Evolutionary conservation across 2,888 invertebrate genomes (phyloP).

Genomic region (Stratiomys singularior): DNA sequence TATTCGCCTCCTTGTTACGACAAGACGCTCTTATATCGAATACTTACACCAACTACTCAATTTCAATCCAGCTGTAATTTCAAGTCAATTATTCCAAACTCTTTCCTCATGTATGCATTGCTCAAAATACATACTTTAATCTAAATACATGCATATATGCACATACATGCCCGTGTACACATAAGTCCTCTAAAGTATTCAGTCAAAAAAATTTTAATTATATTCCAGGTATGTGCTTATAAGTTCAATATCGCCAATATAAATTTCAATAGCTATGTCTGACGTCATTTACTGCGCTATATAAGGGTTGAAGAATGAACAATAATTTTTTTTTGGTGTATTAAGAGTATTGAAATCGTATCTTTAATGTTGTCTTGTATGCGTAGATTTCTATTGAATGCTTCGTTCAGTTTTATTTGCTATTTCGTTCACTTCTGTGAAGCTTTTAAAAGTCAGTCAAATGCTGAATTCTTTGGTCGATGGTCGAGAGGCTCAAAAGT

Average conservation of each 20-base stretch:
- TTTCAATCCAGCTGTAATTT: background rate
- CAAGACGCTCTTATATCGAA: background rate
- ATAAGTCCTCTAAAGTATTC: background rate
- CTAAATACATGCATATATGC: background rate
- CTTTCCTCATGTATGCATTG: background rate
- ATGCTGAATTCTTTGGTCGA: too few relatives aligned
- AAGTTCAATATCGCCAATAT: background rate
- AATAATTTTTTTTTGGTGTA: background rate
- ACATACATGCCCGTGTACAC: background rate
- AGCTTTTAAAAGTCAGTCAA: too few relatives aligned
- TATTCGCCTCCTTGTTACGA: background rate
- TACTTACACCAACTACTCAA: constrained; percentile 11
- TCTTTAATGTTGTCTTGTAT: too few relatives aligned
- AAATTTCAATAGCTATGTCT: constrained; percentile 20
- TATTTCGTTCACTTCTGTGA: too few relatives aligned
- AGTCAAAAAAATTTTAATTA: background rate
- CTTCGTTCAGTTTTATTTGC: too few relatives aligned
- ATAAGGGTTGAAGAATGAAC: background rate
- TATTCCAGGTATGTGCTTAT: background rate
- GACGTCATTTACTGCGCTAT: constrained; percentile 8
- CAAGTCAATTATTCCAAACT: background rate
- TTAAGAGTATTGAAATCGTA: too few relatives aligned
- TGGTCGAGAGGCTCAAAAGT: too few relatives aligned
- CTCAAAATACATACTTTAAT: background rate
- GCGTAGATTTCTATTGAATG: too few relatives aligned